Evolutionary conservation across 2,113 vertebrate species (phyloP), one percentile per base, ranked within the genome.

Genomic region (Phyllostomus discolor): DNA sequence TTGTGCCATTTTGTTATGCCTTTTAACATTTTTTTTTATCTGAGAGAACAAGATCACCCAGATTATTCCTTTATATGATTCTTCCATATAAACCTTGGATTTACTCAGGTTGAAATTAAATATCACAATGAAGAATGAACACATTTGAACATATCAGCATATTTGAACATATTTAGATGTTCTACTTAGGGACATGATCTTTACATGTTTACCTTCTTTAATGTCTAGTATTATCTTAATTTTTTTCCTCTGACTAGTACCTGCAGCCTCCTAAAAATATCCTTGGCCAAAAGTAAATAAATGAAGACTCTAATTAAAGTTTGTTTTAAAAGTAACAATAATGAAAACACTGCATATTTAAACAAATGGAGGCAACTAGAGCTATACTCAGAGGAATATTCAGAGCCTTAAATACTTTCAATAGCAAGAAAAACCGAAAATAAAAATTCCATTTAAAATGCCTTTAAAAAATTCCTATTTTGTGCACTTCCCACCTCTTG

Each of bases 1-100:
- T 5, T 24, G 6, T 16, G 4, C 19, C 48, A 64, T 62, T 19
- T 12, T 19, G 3, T 10, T 41, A 17, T 4, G 5, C 0, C 8
- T 67, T 67, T 43, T n/a, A 43, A 22, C 31, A 7, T 41, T 6
- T 73, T 72, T 54, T 62, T 38, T 79, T 35, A 4, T 59, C 66
- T 57, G 14, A 26, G 26, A 80, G 16, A 1, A 11, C 7, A 17
- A 70, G 22, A 17, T 52, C 35, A 22, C 20, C n/a, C 22, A 69
- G 20, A 43, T 70, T 10, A 11, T n/a, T 80, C 4, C 15, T 20
- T 7, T 20, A 38, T 10, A 15, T 6, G 59, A 43, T 50, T 73
- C 70, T 66, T 59, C 86, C 38, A 5, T 10, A 22, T n/a, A 22
- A 50, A 10, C 12, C 50, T 81, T 7, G 7, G 38, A 7, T 57